Conservation (phyloP, 2,888 invertebrate genomes). For the Magallana nippona region DNA sequence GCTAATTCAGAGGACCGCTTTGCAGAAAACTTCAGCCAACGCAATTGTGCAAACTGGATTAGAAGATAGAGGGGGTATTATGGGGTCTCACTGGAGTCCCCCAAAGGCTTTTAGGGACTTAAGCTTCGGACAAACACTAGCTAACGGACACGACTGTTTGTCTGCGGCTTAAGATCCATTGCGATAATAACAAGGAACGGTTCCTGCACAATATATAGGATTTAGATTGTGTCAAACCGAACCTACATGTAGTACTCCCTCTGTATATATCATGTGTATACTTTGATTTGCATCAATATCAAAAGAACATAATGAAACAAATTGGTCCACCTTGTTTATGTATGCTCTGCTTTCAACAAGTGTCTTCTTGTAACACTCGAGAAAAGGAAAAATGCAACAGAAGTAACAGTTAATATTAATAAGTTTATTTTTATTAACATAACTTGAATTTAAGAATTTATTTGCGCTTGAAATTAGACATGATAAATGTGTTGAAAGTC, state of each 20-base stretch:
- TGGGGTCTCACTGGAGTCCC: conserved; percentile 5
- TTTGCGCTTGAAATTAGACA: too few relatives aligned
- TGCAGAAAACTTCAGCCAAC: conserved; percentile 14
- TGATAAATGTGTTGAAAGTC: too few relatives aligned
- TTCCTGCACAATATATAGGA: neutral
- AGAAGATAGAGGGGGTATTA: conserved; percentile 28
- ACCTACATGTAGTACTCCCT: neutral
- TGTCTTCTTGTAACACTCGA: too few relatives aligned
- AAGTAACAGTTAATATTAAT: too few relatives aligned
- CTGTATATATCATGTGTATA: too few relatives aligned
- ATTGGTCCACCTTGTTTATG: too few relatives aligned
- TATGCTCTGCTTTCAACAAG: too few relatives aligned
- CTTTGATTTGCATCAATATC: too few relatives aligned
- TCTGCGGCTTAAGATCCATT: conserved; percentile 23
- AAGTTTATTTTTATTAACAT: too few relatives aligned
- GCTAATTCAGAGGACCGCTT: neutral
- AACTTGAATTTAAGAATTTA: too few relatives aligned
- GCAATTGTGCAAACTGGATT: conserved; percentile 33
- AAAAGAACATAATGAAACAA: too few relatives aligned
- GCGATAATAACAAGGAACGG: conserved; percentile 3
- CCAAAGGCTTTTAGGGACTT: conserved; percentile 19
- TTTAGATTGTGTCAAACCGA: conserved; percentile 12
- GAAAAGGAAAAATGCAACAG: too few relatives aligned
- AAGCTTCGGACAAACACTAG: conserved; percentile 24
- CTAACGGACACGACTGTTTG: conserved; percentile 42